Base-by-base conservation (phyloP, 2,888 invertebrate species). In the Lingula anatina region DNA sequence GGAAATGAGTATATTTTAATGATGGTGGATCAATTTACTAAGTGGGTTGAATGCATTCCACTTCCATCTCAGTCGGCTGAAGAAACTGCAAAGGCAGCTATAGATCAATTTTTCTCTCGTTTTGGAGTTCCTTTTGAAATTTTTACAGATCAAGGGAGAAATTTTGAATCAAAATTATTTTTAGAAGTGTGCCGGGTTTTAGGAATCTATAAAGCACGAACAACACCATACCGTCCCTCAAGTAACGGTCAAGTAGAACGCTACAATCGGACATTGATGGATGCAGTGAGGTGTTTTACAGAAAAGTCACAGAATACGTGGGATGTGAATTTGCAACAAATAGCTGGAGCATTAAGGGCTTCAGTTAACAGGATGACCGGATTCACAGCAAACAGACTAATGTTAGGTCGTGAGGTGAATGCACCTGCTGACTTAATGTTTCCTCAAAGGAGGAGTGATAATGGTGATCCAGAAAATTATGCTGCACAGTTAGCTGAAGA, bases 101-200 rank as follows among this genome's bases (percentile, higher is more conserved):
- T 52, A n/a, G 42, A 54, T 28, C 20, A 41, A 4, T 56, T 54
- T 38, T 49, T 54, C 27, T 23, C 50, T 3, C 27, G 50, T 24
- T 54, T 54, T 44, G 46, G 54, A 15, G 40, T 37, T 28, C 54
- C 50, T 1, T 44, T 50, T n/a, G 43, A 54, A 31, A 47, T 51
- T 5, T 47, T 45, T 27, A 47, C 51, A 18, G 53, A 53, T 39
- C 47, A 50, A 20, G 56, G 54, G 1, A 28, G 44, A 0, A 51
- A 53, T 38, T 53, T 55, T 38, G 54, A 54, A 44, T 47, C 50
- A 23, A 37, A 38, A 15, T 31, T 56, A n/a, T 56, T 56, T 38
- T 41, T 42, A 24, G 40, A 27, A 3, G 15, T 56, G 20, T 56
- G 56, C 39, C 25, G 53, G 31, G 26, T 27, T 1, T 23, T 55